Evolutionary conservation across 2,888 invertebrate species (phyloP).

Genomic region (Pollenia labialis): DNA sequence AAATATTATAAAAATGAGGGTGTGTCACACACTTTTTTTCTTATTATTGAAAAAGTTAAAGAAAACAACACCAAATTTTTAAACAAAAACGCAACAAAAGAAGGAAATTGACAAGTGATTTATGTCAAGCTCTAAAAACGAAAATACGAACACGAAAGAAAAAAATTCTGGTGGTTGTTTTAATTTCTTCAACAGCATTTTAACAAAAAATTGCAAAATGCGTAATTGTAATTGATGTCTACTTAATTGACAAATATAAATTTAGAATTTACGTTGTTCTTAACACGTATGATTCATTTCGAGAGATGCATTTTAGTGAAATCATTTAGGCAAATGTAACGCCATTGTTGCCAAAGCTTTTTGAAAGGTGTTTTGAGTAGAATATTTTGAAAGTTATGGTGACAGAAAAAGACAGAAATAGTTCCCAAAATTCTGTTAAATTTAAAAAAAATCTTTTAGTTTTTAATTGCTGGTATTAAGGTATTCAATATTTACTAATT

Average conservation of each 20-base stretch:
- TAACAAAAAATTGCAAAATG: conserved; percentile 7
- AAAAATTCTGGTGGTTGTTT: neutral
- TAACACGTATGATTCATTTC: conserved; percentile 1
- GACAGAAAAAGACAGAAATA: too few relatives aligned
- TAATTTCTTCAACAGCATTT: neutral
- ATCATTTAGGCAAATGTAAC: neutral
- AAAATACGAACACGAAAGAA: neutral
- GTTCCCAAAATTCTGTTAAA: too few relatives aligned
- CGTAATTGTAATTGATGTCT: conserved; percentile 28
- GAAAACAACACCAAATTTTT: neutral
- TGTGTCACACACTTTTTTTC: conserved; percentile 4
- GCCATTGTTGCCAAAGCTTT: neutral
- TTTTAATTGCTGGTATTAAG: too few relatives aligned
- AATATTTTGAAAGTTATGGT: too few relatives aligned
- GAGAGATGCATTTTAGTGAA: neutral
- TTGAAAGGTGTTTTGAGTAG: too few relatives aligned
- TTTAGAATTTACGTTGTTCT: conserved; percentile 2
- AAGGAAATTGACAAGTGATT: conserved; percentile 33
- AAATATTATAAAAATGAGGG: neutral
- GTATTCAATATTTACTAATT: too few relatives aligned
- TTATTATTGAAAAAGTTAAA: neutral
- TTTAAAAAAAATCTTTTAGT: too few relatives aligned
- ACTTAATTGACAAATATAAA: conserved; percentile 17
- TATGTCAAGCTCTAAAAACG: conserved; percentile 24
- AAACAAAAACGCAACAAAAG: neutral